A percentile compares a stretch with the other conserved stretches of the same genome.
phyloP scores from a whole-genome alignment of 2,113 vertebrate species.

The Henicopernis longicauda region DNA sequence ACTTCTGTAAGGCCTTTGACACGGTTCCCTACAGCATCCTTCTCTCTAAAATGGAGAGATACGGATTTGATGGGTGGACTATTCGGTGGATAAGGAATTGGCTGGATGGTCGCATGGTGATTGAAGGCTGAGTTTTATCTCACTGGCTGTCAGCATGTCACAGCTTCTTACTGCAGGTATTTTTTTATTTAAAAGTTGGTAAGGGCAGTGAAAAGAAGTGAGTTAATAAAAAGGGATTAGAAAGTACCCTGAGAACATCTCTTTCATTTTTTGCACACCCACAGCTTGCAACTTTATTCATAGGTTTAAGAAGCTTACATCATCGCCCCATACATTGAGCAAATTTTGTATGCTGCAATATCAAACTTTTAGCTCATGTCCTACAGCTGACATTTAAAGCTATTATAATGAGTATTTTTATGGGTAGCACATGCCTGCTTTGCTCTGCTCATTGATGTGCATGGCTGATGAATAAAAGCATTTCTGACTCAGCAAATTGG shows the following conservation, averaged over 20 bases:
- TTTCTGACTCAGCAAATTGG: constrained; percentile 14
- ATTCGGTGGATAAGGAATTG: neutral
- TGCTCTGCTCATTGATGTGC: neutral
- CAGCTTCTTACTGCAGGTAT: neutral
- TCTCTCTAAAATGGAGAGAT: neutral
- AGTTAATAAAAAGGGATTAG: neutral
- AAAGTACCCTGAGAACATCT: neutral
- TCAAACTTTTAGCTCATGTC: neutral
- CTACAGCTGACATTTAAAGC: neutral
- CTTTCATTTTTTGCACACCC: neutral
- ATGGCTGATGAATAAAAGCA: neutral
- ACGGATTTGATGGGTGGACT: neutral
- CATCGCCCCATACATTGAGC: neutral
- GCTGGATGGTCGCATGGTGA: neutral
- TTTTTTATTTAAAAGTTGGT: neutral
- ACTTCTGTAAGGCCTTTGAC: neutral
- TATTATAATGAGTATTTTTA: neutral
- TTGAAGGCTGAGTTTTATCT: neutral
- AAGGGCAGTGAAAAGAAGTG: neutral
- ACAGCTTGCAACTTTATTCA: neutral
- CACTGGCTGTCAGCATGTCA: neutral
- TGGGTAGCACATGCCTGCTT: neutral
- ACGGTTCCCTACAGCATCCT: neutral
- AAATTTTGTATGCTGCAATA: neutral
- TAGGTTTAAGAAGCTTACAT: neutral